These are phyloP conservation scores for Menidia beryllina DNA, from an alignment of 2,113 vertebrate genomes.

Conservation along the genomic window DNA sequence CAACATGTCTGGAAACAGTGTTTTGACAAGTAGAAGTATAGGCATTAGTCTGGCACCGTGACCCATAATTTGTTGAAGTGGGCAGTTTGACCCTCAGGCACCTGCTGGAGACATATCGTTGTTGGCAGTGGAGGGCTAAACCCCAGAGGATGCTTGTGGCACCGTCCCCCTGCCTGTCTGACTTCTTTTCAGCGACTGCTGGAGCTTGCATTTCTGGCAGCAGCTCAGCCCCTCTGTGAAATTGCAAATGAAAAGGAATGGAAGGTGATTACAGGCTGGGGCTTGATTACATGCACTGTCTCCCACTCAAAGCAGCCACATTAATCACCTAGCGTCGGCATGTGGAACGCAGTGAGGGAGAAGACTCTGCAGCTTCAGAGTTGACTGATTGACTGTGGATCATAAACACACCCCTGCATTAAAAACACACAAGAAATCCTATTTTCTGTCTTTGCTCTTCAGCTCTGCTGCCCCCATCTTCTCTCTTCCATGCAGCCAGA, in stretches of 20 bases:
- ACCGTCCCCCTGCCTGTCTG: neutral
- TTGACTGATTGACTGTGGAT: conserved; percentile 51
- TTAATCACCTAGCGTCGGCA: conserved; percentile 69
- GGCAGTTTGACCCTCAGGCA: conserved; percentile 68
- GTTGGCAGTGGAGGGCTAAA: conserved; percentile 45
- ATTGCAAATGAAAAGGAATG: conserved; percentile 73
- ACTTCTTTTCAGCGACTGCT: conserved; percentile 3
- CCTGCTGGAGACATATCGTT: conserved; percentile 56
- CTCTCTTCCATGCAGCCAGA: conserved; percentile 29
- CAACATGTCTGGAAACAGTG: conserved; percentile 16
- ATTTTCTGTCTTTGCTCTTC: conserved; percentile 24
- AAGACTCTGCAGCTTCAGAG: conserved; percentile 32
- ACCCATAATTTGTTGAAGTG: conserved; percentile 66
- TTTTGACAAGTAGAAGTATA: conserved; percentile 5
- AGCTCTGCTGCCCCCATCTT: conserved; percentile 10
- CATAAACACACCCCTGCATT: conserved; percentile 34
- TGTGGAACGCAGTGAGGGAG: conserved; percentile 34
- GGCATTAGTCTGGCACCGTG: conserved; percentile 37
- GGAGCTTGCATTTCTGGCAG: conserved; percentile 34
- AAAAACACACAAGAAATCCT: conserved; percentile 24
- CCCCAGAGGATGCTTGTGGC: conserved; percentile 53
- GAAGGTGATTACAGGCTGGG: conserved; percentile 75
- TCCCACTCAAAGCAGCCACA: conserved; percentile 70
- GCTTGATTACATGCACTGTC: conserved; percentile 78
- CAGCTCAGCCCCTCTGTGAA: conserved; percentile 60